Conservation (phyloP, 2,113 vertebrate species). For the Cacatua alba region DNA sequence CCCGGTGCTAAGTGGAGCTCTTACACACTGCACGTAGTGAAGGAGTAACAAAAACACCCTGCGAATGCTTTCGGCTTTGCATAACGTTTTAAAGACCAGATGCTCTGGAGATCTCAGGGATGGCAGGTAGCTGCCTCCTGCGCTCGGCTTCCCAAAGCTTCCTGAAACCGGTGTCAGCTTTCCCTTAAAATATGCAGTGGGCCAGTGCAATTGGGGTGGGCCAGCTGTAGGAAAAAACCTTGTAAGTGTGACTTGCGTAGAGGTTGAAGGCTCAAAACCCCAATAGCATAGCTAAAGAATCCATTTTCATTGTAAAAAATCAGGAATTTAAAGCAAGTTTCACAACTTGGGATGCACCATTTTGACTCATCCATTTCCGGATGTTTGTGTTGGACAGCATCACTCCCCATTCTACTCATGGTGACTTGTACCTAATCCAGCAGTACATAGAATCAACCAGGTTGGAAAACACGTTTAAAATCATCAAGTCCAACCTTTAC, state of each 20-base stretch:
- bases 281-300: neutral
- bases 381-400: neutral
- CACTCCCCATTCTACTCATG: neutral
- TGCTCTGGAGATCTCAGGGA: neutral
- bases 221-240: neutral
- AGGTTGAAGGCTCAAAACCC: neutral
- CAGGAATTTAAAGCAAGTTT: neutral
- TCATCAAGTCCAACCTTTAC: neutral
- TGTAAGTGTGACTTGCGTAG: neutral
- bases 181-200: neutral
- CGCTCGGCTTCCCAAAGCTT: neutral
- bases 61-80: neutral
- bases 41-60: neutral
- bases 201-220: too few relatives aligned
- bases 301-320: neutral
- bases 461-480: neutral
- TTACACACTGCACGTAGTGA: neutral
- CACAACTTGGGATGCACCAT: too few relatives aligned
- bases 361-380: neutral
- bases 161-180: neutral
- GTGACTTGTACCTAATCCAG: neutral
- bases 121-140: neutral
- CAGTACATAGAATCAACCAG: neutral
- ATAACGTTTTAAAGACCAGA: too few relatives aligned
- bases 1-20: too few relatives aligned